Evolutionary conservation across 2,113 vertebrate genomes (phyloP).

Genomic region (Chionodraco myersi): DNA sequence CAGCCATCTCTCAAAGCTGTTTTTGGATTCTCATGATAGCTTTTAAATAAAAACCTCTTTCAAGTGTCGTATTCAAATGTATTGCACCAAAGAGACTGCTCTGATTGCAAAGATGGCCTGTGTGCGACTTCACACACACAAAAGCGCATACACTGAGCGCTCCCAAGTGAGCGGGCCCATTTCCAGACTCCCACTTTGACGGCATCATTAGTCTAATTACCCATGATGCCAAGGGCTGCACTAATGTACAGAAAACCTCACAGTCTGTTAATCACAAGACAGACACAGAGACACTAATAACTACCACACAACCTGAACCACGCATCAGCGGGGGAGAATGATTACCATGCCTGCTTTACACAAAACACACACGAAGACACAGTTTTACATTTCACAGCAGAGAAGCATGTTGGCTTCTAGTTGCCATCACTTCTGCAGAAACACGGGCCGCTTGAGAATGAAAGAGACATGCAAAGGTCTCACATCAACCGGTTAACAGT

Average conservation of each 20-base stretch:
- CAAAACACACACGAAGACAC: conserved; percentile 34
- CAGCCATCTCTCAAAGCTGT: conserved; percentile 52
- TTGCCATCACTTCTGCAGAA: conserved; percentile 14
- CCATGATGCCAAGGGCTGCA: conserved; percentile 75
- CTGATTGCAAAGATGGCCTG: conserved; percentile 58
- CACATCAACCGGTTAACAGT: conserved; percentile 15
- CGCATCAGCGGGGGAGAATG: conserved; percentile 25
- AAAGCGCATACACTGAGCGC: conserved; percentile 7
- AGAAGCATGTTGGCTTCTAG: conserved; percentile 5
- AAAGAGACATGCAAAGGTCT: neutral
- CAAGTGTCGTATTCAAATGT: conserved; percentile 64
- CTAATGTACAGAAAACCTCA: conserved; percentile 74
- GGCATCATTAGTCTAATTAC: conserved; percentile 84
- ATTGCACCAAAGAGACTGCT: conserved; percentile 43
- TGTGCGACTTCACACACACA: neutral
- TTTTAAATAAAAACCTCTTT: conserved; percentile 65
- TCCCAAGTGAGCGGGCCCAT: conserved; percentile 58
- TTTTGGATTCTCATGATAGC: conserved; percentile 50
- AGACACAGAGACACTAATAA: conserved; percentile 64
- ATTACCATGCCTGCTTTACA: conserved; percentile 52
- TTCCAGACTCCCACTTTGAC: conserved; percentile 75
- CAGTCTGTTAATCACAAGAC: conserved; percentile 74
- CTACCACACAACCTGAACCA: conserved; percentile 44
- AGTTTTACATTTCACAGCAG: conserved; percentile 23
- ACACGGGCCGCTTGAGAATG: conserved; percentile 1